Conservation (phyloP, 2,797 vertebrate genomes). For the Alcedo quadribrachys region DNA sequence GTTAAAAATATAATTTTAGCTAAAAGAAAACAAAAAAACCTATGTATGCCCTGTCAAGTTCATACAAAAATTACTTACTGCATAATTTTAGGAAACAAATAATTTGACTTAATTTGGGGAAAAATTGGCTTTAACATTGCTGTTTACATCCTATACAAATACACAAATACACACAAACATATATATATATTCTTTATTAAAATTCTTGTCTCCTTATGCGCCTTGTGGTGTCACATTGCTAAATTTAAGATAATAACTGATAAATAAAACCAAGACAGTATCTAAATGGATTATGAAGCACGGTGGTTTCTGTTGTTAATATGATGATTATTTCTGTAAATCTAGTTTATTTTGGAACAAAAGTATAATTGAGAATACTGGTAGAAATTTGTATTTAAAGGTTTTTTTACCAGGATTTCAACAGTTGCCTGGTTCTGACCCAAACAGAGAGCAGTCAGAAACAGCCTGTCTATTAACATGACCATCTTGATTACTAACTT, state of each 20-base stretch:
- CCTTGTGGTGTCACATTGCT: too few relatives aligned
- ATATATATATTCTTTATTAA: too few relatives aligned
- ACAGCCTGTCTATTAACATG: neutral
- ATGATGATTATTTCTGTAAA: neutral
- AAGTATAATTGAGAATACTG: neutral
- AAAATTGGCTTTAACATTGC: neutral
- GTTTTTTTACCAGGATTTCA: neutral
- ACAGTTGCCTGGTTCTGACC: neutral
- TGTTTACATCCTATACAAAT: too few relatives aligned
- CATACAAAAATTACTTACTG: neutral
- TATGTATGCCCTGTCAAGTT: neutral
- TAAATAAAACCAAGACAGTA: neutral
- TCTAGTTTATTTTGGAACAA: neutral
- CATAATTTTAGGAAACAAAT: neutral
- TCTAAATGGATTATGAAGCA: neutral
- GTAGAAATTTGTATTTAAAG: neutral
- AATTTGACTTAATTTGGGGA: neutral
- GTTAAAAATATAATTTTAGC: neutral
- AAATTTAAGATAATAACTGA: too few relatives aligned
- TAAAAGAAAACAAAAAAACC: neutral
- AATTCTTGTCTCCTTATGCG: too few relatives aligned
- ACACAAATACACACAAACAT: too few relatives aligned
- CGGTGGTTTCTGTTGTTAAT: neutral
- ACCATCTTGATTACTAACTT: neutral
- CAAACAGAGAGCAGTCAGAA: neutral